Conservation (phyloP, 2,888 invertebrate genomes). For the Julus scanicus region DNA sequence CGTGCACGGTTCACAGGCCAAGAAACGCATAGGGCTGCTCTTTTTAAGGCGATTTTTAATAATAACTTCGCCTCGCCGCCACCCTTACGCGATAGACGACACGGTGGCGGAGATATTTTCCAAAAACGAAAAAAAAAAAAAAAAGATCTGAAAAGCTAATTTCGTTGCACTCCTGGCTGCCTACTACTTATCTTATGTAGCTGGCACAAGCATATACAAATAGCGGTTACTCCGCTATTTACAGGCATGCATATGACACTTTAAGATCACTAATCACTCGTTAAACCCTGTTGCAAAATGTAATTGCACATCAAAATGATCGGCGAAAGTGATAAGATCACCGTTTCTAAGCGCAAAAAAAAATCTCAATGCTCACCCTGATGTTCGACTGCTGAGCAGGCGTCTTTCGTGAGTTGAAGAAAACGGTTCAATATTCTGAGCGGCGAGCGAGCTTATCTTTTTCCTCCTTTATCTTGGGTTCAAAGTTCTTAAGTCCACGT, state of each 20-base stretch:
- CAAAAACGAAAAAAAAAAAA: conserved; percentile 5
- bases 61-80: conserved; percentile 10
- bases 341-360: neutral
- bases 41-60: neutral
- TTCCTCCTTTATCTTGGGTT: conserved; percentile 4
- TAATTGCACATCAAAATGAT: neutral
- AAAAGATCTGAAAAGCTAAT: conserved; percentile 2
- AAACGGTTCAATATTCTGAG: neutral
- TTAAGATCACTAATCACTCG: neutral
- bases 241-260: neutral
- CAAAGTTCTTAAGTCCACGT: conserved; percentile 13
- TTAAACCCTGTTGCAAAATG: neutral
- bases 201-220: neutral
- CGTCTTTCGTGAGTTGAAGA: neutral
- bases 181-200: neutral
- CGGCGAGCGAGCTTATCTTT: neutral
- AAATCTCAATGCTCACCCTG: neutral
- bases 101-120: conserved; percentile 3
- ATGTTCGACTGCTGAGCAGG: neutral
- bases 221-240: neutral
- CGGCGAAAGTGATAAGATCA: neutral
- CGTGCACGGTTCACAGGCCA: conserved; percentile 5
- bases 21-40: neutral
- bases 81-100: conserved; percentile 12
- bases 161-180: conserved; percentile 22